Percentiles rank a stretch among this genome's conserved stretches.
These are phyloP conservation scores for Scaptomyza cyrtandrae DNA, from an alignment of 2,888 invertebrate genomes.

Conservation along the genomic window DNA sequence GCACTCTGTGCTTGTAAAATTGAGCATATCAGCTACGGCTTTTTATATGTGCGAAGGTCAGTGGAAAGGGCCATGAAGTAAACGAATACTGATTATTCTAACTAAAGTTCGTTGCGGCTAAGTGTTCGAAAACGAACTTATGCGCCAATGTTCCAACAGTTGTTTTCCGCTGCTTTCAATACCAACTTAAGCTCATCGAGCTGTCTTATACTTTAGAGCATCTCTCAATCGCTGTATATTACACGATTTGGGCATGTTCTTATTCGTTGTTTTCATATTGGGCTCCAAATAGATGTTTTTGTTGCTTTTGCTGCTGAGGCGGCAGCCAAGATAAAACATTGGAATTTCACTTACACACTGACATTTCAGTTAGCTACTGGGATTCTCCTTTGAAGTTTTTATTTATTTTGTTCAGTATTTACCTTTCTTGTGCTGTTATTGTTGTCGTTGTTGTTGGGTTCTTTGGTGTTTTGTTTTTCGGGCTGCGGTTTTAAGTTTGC, in stretches of 20 bases:
- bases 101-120: background rate
- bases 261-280: slow-evolving; percentile 47
- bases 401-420: slow-evolving; percentile 68
- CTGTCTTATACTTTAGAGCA: slow-evolving; percentile 22
- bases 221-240: slow-evolving; percentile 7
- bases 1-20: slow-evolving; percentile 27
- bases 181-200: background rate
- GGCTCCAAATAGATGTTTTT: slow-evolving; percentile 57
- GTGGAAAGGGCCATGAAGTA: background rate
- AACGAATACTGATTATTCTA: background rate
- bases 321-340: slow-evolving; percentile 67
- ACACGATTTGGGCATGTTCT: slow-evolving; percentile 32
- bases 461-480: slow-evolving; percentile 42
- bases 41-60: slow-evolving; percentile 22
- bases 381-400: slow-evolving; percentile 77
- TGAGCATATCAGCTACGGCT: slow-evolving; percentile 35
- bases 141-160: background rate
- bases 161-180: background rate
- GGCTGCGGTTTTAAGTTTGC: slow-evolving; percentile 32
- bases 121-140: background rate
- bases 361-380: slow-evolving; percentile 77
- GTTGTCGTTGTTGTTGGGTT: slow-evolving; percentile 38
- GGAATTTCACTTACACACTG: slow-evolving; percentile 74
- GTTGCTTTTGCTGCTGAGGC: slow-evolving; percentile 25
- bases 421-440: slow-evolving; percentile 57